Percentiles rank a stretch among this genome's conserved stretches.
phyloP scores from a whole-genome alignment of 2,797 vertebrate species.

The Hypotaenidia okinawae region DNA sequence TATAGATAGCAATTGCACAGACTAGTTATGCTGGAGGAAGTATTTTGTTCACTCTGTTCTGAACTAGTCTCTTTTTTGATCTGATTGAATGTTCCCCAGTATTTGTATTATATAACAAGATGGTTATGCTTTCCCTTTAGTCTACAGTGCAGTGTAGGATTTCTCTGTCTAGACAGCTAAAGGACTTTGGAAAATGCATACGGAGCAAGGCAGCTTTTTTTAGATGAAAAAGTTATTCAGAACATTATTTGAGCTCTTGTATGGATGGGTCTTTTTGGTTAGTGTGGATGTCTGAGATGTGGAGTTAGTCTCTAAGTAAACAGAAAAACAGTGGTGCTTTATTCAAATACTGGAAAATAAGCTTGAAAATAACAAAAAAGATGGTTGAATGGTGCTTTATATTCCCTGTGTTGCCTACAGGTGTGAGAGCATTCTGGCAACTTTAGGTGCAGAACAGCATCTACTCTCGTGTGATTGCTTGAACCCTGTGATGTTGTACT shows the following conservation, averaged over 20 bases:
- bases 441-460: not conserved
- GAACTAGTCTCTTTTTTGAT: not conserved
- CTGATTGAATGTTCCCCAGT: not conserved
- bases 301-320: not conserved
- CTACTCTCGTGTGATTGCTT: not conserved
- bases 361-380: not conserved
- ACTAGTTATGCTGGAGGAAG: not conserved
- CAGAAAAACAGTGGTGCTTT: not conserved
- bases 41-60: not conserved
- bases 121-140: not conserved
- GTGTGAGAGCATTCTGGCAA: not conserved
- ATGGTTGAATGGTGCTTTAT: not conserved
- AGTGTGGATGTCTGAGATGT: not conserved
- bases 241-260: not conserved
- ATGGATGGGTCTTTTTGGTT: not conserved
- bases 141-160: not conserved
- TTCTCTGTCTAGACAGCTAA: not conserved
- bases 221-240: not conserved
- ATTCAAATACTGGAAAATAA: not conserved
- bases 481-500: not conserved
- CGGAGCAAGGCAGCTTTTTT: not conserved
- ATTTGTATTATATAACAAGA: not conserved
- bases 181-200: not conserved
- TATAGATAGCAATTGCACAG: not conserved
- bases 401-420: not conserved